Conservation (phyloP, 1,140 invertebrate genomes). For the Teleogryllus occipitalis region DNA sequence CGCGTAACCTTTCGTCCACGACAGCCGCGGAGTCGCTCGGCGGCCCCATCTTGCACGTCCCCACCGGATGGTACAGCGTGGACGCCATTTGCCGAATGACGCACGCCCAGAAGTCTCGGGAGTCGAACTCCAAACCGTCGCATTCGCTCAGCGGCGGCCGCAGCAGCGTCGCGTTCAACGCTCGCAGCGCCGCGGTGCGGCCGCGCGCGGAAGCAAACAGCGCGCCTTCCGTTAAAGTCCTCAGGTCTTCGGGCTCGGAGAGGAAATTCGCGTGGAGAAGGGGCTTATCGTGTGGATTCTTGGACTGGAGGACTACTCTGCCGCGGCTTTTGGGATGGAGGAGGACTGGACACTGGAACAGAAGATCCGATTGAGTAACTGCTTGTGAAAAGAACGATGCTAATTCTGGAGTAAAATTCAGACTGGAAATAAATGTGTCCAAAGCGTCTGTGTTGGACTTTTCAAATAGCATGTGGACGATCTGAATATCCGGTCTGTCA, state of each 20-base stretch:
- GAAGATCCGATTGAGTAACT: slow-evolving; percentile 14
- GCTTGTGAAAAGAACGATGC: background rate
- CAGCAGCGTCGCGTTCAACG: slow-evolving; percentile 30
- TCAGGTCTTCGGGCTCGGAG: slow-evolving; percentile 28
- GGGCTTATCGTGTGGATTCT: slow-evolving; percentile 42
- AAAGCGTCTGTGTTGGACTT: background rate
- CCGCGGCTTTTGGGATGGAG: slow-evolving; percentile 37
- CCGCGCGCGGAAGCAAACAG: slow-evolving; percentile 32
- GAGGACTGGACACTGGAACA: slow-evolving; percentile 29
- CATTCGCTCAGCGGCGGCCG: slow-evolving; percentile 36
- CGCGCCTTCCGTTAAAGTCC: slow-evolving; percentile 17
- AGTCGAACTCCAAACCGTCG: slow-evolving; percentile 37
- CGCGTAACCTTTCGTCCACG: slow-evolving; percentile 16
- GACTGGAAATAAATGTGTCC: background rate
- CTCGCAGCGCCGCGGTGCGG: slow-evolving; percentile 33
- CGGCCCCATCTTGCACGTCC: slow-evolving; percentile 22
- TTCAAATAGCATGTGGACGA: background rate
- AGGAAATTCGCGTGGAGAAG: slow-evolving; percentile 43
- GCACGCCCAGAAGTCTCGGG: slow-evolving; percentile 55
- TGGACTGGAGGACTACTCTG: slow-evolving; percentile 30
- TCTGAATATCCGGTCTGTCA: background rate
- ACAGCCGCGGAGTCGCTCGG: slow-evolving; percentile 11
- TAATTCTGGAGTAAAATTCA: background rate
- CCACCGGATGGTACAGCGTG: slow-evolving; percentile 24
- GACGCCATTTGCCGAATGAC: slow-evolving; percentile 40